Evolutionary conservation across 2,888 invertebrate species (phyloP).

Genomic region (Chymomyza amoena): DNA sequence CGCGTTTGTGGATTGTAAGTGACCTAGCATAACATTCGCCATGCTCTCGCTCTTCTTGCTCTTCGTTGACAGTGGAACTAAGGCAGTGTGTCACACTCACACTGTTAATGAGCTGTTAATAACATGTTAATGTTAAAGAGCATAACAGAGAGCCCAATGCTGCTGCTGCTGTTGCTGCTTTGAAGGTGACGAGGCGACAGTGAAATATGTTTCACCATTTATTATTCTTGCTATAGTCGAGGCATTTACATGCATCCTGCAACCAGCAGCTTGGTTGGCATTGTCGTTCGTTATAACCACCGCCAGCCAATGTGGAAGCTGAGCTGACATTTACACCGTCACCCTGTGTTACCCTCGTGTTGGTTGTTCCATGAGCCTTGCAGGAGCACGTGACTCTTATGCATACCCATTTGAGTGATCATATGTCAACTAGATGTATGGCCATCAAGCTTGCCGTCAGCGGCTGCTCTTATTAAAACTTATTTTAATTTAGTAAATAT

Average conservation of each 20-base stretch:
- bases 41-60: constrained; percentile 2
- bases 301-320: constrained; percentile 16
- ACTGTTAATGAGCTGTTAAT: neutral
- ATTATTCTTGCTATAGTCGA: constrained; percentile 38
- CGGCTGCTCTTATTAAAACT: neutral
- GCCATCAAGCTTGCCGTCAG: constrained; percentile 41
- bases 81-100: constrained; percentile 40
- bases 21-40: constrained; percentile 63
- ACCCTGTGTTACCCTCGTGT: constrained; percentile 19
- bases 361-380: constrained; percentile 44
- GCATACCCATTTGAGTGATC: constrained; percentile 35
- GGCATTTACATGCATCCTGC: constrained; percentile 40
- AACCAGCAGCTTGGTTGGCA: constrained; percentile 20
- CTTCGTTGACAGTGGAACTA: constrained; percentile 17
- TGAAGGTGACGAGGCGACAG: constrained; percentile 24
- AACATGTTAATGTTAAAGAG: neutral
- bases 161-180: constrained; percentile 2
- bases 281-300: constrained; percentile 51
- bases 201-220: constrained; percentile 58
- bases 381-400: constrained; percentile 37
- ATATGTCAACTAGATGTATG: constrained; percentile 68
- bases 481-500: neutral
- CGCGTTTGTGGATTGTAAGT: constrained; percentile 60
- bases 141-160: neutral
- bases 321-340: constrained; percentile 51